A percentile compares a stretch with the other conserved stretches of the same genome.
Evolutionary conservation across 2,113 vertebrate species (phyloP).

Genomic region (Cynoglossus semilaevis): DNA sequence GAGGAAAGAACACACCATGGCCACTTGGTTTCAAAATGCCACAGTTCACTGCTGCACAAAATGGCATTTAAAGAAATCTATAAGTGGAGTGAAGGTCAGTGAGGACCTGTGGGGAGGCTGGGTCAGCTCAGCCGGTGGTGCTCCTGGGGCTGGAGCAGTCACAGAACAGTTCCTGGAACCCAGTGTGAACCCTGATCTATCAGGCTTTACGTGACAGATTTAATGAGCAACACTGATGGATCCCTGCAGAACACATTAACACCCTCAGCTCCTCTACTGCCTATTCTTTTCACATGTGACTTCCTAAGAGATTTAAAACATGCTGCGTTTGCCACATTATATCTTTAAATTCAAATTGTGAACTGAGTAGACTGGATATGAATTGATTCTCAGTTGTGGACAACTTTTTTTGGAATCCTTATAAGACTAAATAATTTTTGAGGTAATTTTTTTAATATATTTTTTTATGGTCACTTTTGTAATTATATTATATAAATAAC

Average conservation of each 20-base stretch:
- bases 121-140: too few relatives aligned
- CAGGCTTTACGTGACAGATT: slow-evolving; percentile 34
- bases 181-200: slow-evolving; percentile 21
- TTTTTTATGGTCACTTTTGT: too few relatives aligned
- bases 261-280: slow-evolving; percentile 5
- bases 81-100: slow-evolving; percentile 60
- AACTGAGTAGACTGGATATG: slow-evolving; percentile 6
- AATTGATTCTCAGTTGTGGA: neutral
- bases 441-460: too few relatives aligned
- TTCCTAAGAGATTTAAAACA: slow-evolving; percentile 32
- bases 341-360: slow-evolving; percentile 3
- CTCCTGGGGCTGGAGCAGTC: slow-evolving; percentile 1
- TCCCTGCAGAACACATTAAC: slow-evolving; percentile 33
- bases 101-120: slow-evolving; percentile 27
- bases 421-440: too few relatives aligned
- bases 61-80: slow-evolving; percentile 62
- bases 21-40: slow-evolving; percentile 52
- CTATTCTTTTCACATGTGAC: slow-evolving; percentile 18
- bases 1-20: slow-evolving; percentile 19
- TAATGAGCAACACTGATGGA: slow-evolving; percentile 21
- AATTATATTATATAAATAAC: too few relatives aligned
- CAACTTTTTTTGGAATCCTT: too few relatives aligned
- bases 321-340: slow-evolving; percentile 5
- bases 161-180: neutral
- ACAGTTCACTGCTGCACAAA: slow-evolving; percentile 46